phyloP scores from a whole-genome alignment of 2,797 vertebrate genomes.

The Malurus leucopterus region DNA sequence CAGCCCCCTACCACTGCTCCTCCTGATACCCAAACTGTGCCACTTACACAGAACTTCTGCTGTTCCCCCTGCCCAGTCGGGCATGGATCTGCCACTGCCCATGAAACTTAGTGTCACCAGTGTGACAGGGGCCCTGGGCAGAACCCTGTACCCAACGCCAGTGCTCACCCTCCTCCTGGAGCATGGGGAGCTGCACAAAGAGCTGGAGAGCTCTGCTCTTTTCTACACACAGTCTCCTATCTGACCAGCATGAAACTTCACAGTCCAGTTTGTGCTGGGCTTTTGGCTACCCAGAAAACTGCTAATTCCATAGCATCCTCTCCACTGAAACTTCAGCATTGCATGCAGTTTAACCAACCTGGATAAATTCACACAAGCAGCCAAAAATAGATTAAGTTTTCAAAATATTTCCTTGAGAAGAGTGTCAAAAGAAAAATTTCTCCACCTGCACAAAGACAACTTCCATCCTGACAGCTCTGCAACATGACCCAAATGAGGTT shows the following conservation, averaged over 20 bases:
- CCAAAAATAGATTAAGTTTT: neutral
- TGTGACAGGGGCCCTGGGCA: neutral
- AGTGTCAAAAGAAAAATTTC: neutral
- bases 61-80: neutral
- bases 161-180: neutral
- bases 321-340: neutral
- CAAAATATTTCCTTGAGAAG: neutral
- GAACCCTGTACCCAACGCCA: neutral
- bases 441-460: neutral
- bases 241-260: neutral
- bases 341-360: neutral
- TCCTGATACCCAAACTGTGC: neutral
- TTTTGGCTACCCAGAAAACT: neutral
- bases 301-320: neutral
- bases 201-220: neutral
- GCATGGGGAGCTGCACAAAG: neutral
- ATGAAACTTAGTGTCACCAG: neutral
- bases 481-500: rapidly evolving
- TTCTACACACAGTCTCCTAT: neutral
- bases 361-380: neutral
- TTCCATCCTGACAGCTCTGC: neutral
- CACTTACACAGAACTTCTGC: neutral
- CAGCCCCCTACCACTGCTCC: neutral
- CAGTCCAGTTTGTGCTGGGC: neutral
- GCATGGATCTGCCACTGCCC: neutral